Evolutionary conservation across 2,113 vertebrate species (phyloP), one percentile per base, ranked within the genome.

Genomic region (Emydura subglobosa): DNA sequence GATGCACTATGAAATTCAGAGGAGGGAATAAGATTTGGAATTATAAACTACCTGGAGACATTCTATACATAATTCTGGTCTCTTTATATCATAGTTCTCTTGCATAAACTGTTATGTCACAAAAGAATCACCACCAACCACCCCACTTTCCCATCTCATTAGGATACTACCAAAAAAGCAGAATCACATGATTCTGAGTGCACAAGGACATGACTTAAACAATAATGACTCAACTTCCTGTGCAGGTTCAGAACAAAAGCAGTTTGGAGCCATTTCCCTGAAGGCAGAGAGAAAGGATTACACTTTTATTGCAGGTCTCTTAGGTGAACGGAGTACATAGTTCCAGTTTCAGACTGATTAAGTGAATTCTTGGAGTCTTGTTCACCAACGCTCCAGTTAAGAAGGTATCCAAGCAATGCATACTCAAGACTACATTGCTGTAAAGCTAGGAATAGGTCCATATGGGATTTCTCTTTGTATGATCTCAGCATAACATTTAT

Each of bases 221-320:
- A 90, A 81, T 87, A 50, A 87, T 95, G 96, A 97, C 86, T 94
- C 97, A 96, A 96, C 89, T 97, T 97, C 97, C 87, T 25, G 89
- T 2, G 5, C 3, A 83, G 90, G 83, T 22, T 90, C 80, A 88
- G 83, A 90, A 80, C 59, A 83, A 95, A 95, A 80, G 90, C 83
- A 55, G n/a, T n/a, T 84, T 87, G 83, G 94, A 96, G 65, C 86
- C n/a, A 21, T 90, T 83, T 80, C 42, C 87, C 92, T 76, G 83
- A 89, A 94, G 55, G n/a, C 55, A n/a, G 55, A 21, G 7, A 59
- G 88, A 91, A 91, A 89, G 3, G 0, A 54, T 83, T 78, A 6
- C 10, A 65, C 51, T 54, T 84, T 86, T 81, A 22, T 25, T 95
- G 59, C 55, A 86, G 79, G 22, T 44, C 76, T 94, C 65, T 3